phyloP scores from a whole-genome alignment of 2,888 invertebrate genomes.

The Pelosia muscerda region DNA sequence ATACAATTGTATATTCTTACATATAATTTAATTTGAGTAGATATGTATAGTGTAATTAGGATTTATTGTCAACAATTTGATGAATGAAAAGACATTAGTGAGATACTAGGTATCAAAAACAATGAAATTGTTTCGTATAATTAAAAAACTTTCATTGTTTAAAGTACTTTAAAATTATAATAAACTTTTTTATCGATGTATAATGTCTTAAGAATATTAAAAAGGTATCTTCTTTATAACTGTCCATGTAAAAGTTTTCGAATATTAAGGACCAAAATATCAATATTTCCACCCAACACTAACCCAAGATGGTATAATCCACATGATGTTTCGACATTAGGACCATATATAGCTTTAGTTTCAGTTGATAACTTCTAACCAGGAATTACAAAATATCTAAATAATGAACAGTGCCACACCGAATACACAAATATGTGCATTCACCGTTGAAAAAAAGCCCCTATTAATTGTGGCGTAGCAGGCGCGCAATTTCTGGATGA shows the following conservation, averaged over 20 bases:
- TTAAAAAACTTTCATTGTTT: conserved; percentile 25
- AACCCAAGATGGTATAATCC: no score
- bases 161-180: conserved; percentile 6
- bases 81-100: conserved; percentile 83
- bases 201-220: not conserved
- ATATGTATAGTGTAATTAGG: conserved; percentile 46
- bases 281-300: no score
- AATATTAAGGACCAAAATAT: no score
- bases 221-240: not conserved
- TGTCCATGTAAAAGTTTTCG: not conserved
- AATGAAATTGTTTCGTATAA: conserved; percentile 44
- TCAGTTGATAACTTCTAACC: no score
- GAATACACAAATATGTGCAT: no score
- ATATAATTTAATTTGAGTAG: conserved; percentile 45
- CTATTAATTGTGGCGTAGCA: no score
- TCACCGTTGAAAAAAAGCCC: no score
- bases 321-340: no score
- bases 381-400: no score
- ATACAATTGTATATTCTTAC: conserved; percentile 36
- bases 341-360: no score
- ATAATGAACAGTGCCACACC: no score
- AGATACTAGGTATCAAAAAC: conserved; percentile 58
- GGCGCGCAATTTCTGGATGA: no score
- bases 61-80: conserved; percentile 54
- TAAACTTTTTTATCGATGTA: conserved; percentile 4